phyloP scores from a whole-genome alignment of 2,888 invertebrate genomes.

The Strigamia transsilvanica region DNA sequence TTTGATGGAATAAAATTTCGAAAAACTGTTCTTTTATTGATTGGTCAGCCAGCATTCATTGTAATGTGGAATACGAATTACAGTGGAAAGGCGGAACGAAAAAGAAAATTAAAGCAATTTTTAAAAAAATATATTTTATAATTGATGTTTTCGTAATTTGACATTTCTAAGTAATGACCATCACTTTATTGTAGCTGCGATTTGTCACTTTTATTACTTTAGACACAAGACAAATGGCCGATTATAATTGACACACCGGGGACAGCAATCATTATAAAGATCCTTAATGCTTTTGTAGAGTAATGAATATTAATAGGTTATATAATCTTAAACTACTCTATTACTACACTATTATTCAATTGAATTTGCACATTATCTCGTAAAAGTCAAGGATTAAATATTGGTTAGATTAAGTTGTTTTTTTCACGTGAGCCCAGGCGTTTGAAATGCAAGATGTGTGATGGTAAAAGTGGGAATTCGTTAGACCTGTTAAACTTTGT shows the following conservation, averaged over 20 bases:
- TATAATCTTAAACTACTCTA: too few species aligned
- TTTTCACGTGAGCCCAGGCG: too few species aligned
- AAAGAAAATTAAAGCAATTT: neutral
- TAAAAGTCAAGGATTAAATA: too few species aligned
- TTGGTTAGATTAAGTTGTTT: too few species aligned
- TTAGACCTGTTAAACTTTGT: too few species aligned
- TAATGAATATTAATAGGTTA: too few species aligned
- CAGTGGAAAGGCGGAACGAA: neutral
- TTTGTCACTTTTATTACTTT: constrained; percentile 40
- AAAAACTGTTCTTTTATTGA: neutral
- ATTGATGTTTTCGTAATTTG: constrained; percentile 35
- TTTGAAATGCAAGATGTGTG: too few species aligned
- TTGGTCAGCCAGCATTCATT: neutral
- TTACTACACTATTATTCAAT: neutral
- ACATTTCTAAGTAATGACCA: constrained; percentile 19
- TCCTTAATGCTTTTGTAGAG: neutral
- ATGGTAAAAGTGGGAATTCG: too few species aligned
- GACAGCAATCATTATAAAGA: constrained; percentile 4
- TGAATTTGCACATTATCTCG: neutral
- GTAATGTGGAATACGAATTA: neutral
- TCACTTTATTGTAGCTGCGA: constrained; percentile 29
- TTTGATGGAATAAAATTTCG: neutral
- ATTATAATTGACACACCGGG: constrained; percentile 40
- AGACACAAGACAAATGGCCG: constrained; percentile 39
- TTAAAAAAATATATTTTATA: neutral